Percentiles rank a stretch among this genome's conserved stretches.
Conservation (phyloP, 2,888 invertebrate species). For the Acronicta aceris region DNA sequence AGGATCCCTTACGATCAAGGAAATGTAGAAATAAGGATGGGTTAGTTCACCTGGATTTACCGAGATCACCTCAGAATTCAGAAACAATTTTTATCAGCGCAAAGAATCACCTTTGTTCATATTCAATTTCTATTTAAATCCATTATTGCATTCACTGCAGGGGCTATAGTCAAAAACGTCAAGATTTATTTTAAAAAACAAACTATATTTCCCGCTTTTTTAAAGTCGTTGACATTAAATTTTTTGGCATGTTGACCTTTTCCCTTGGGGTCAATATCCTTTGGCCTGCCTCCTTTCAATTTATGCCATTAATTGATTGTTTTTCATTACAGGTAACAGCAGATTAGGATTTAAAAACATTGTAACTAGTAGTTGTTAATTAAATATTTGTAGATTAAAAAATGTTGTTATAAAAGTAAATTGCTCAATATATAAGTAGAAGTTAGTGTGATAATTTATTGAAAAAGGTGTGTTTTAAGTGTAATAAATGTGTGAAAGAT, state of each 20-base stretch:
- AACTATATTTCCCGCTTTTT: conserved; percentile 36
- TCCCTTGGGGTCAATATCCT: conserved; percentile 38
- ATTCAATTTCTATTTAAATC: background rate
- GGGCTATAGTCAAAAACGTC: background rate
- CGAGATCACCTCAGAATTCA: background rate
- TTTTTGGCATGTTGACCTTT: conserved; percentile 38
- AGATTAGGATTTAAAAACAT: conserved; percentile 43
- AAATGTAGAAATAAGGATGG: background rate
- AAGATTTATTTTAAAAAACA: background rate
- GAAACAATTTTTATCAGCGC: background rate
- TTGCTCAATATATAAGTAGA: conserved; percentile 71
- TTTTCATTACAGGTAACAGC: conserved; percentile 45
- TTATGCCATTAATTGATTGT: background rate
- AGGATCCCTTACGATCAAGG: conserved; percentile 34
- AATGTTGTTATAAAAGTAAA: conserved; percentile 61
- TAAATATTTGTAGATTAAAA: conserved; percentile 42
- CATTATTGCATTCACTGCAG: conserved; percentile 3
- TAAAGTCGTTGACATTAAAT: conserved; percentile 25
- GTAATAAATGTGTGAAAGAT: conserved; percentile 81
- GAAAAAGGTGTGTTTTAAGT: conserved; percentile 52
- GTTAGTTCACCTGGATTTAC: conserved; percentile 1
- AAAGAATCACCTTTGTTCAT: background rate
- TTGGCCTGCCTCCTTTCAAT: conserved; percentile 1
- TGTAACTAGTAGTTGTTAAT: conserved; percentile 33
- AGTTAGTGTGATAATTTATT: conserved; percentile 49